phyloP scores from a whole-genome alignment of 2,797 vertebrate species.

The Mastacembelus armatus region DNA sequence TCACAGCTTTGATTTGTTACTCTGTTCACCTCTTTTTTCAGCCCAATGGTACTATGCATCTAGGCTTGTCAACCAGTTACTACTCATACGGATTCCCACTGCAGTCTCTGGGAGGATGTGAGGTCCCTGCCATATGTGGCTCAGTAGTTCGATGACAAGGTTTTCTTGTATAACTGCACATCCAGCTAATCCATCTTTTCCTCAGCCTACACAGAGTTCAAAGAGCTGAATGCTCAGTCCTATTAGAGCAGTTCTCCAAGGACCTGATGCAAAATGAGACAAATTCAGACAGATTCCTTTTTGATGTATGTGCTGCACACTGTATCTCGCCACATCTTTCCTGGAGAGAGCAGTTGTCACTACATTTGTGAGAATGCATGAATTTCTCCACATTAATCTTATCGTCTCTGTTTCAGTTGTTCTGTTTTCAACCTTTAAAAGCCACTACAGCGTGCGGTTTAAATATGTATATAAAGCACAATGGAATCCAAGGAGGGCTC shows the following conservation, averaged over 20 bases:
- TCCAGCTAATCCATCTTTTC: conserved; percentile 66
- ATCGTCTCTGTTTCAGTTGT: conserved; percentile 40
- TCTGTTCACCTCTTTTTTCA: conserved; percentile 74
- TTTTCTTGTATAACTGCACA: conserved; percentile 56
- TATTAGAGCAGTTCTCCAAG: conserved; percentile 42
- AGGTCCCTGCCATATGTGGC: conserved; percentile 51
- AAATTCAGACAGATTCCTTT: conserved; percentile 52
- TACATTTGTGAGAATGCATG: conserved; percentile 57
- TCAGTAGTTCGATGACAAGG: conserved; percentile 52
- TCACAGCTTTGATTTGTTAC: conserved; percentile 79
- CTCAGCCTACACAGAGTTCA: conserved; percentile 44
- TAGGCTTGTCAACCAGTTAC: conserved; percentile 70
- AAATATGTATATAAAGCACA: conserved; percentile 55
- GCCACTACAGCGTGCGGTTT: conserved; percentile 38
- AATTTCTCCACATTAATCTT: conserved; percentile 63
- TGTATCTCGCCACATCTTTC: conserved; percentile 46
- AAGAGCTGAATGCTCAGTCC: conserved; percentile 40
- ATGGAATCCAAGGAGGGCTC: conserved; percentile 24
- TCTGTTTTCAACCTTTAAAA: conserved; percentile 32
- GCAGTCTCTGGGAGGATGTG: conserved; percentile 44
- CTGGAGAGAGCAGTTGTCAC: conserved; percentile 47
- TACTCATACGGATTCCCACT: conserved; percentile 49
- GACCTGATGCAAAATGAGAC: conserved; percentile 63
- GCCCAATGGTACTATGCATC: conserved; percentile 59
- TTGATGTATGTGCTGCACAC: conserved; percentile 48